Percentiles rank a stretch among this genome's conserved stretches.
These are phyloP conservation scores for Sapajus apella DNA, from an alignment of 2,113 vertebrate genomes.

Conservation along the genomic window DNA sequence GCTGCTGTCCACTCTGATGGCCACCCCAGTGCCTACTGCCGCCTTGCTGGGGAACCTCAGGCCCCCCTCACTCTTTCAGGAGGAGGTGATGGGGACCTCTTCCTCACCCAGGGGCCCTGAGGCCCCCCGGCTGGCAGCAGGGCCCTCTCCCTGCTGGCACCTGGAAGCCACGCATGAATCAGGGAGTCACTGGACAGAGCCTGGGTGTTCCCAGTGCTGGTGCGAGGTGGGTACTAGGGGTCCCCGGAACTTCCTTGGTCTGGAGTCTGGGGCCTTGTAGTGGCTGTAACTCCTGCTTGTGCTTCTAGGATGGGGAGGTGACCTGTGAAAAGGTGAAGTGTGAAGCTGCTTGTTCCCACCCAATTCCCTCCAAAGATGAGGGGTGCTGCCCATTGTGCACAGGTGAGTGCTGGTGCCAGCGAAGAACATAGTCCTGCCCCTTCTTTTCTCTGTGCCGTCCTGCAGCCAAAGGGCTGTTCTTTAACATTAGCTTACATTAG, in stretches of 20 bases:
- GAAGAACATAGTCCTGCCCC: background rate
- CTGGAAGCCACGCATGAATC: conserved; percentile 60
- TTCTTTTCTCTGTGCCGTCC: rapidly evolving
- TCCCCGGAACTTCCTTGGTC: rapidly evolving
- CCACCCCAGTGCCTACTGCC: background rate
- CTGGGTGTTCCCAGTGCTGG: conserved; percentile 78
- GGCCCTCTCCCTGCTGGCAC: conserved; percentile 77
- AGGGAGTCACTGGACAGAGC: conserved; percentile 78
- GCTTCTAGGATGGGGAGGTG: conserved; percentile 79
- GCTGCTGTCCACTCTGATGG: background rate
- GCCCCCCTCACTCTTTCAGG: conserved; percentile 36
- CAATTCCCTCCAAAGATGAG: conserved; percentile 61
- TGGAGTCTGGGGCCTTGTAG: rapidly evolving
- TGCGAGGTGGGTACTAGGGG: conserved; percentile 78
- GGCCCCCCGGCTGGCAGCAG: rapidly evolving
- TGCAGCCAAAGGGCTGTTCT: background rate
- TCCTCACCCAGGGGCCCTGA: conserved; percentile 40
- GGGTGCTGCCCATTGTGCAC: conserved; percentile 84
- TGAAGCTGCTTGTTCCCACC: conserved; percentile 83
- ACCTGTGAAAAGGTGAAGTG: conserved; percentile 79
- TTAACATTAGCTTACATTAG: background rate
- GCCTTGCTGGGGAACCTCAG: background rate
- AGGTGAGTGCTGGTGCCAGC: conserved; percentile 62
- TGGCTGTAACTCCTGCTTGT: background rate
- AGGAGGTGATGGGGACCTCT: background rate